phyloP scores from a whole-genome alignment of 2,113 vertebrate genomes.

The Rhipidura dahli region DNA sequence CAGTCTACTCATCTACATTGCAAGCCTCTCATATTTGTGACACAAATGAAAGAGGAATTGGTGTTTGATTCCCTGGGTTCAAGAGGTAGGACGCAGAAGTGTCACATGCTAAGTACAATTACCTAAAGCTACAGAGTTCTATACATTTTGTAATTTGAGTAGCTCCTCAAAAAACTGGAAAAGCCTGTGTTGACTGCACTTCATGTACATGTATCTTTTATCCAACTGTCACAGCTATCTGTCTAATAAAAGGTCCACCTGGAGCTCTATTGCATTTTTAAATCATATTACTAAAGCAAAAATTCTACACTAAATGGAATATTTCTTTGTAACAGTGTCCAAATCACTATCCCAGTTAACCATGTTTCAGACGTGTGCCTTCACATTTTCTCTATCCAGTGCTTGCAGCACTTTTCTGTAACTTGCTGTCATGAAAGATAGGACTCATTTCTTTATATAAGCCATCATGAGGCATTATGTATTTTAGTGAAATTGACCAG shows the following conservation, averaged over 20 bases:
- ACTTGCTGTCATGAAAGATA: not conserved
- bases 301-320: not conserved
- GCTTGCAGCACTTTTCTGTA: not conserved
- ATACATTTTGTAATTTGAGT: not conserved
- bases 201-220: not conserved
- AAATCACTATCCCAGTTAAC: not conserved
- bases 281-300: not conserved
- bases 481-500: not conserved
- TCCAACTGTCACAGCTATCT: not conserved
- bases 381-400: not conserved
- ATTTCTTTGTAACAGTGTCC: not conserved
- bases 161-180: not conserved
- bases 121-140: not conserved
- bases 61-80: not conserved
- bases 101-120: not conserved
- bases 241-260: not conserved
- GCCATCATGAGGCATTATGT: not conserved
- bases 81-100: not conserved
- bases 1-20: not conserved
- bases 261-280: not conserved
- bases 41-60: not conserved
- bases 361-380: not conserved
- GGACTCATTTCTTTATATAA: not conserved
- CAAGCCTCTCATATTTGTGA: not conserved
- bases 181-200: not conserved